Evolutionary conservation across 2,888 invertebrate genomes (phyloP), one percentile per base, ranked within the genome.

Genomic region (Drosophila neotestacea): DNA sequence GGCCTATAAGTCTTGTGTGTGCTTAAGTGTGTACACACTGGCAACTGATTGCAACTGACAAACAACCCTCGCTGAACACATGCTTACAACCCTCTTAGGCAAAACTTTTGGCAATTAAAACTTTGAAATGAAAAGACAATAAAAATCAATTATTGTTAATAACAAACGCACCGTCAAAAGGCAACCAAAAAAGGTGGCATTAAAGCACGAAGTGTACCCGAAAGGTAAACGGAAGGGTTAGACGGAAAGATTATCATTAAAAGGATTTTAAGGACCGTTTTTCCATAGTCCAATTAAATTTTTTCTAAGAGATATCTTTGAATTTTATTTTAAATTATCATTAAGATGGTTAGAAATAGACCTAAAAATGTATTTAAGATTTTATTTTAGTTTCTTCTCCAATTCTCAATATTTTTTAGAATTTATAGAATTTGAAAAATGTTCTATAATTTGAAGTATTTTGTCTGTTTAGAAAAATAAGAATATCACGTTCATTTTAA

Each of bases 91-190:
- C 77, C 59, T 61, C 55, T 16, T 30, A 13, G 52, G 32, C 13
- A 16, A 3, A 42, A 48, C 62, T 79, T 82, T 85, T 71, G 54
- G 81, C 84, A 85, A 85, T 85, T 85, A 83, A 88, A 85, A 81
- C 77, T 83, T 85, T 63, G 54, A 77, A 79, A 76, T 72, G 62
- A 65, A 81, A 76, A 74, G 79, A 85, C 88, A 85, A 87, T 89
- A 80, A 81, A 84, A 80, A 89, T 89, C 89, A 89, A 89, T 85
- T 89, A 88, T 86, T 86, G 73, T 79, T 77, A 77, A 86, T 79
- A 76, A 73, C 39, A 58, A 64, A 62, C 62, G 54, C 42, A 58
- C 46, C 50, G n/a, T 30, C 41, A 36, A 22, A 22, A 38, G 22
- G 9, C 48, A 42, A 13, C 7, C 22, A 54, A 28, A 65, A 64